Evolutionary conservation across 30 jellyfish, hydroid and myxozoan species (phyloP).

Genomic region (Haliclystus octoradiatus): DNA sequence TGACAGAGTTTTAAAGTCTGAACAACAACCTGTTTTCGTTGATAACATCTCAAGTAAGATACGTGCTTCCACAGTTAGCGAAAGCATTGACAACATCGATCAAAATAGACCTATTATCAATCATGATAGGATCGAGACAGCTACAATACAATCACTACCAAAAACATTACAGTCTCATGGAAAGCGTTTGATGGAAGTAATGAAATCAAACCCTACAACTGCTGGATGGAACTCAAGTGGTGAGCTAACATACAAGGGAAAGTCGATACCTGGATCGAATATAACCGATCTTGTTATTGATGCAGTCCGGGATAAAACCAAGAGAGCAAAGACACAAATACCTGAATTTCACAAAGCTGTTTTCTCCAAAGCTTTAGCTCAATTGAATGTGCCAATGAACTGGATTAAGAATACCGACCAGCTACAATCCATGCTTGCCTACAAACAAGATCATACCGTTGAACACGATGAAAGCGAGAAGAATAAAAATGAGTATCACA

Average conservation of each 20-base stretch:
- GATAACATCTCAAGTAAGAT: no score
- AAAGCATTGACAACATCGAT: no score
- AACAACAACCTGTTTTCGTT: no score
- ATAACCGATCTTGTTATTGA: background rate
- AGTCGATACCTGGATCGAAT: background rate
- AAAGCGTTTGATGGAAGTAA: background rate
- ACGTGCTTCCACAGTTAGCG: no score
- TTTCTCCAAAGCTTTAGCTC: background rate
- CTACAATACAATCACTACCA: background rate
- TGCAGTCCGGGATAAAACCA: background rate
- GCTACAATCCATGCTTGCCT: no score
- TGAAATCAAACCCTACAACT: background rate
- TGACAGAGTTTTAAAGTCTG: background rate
- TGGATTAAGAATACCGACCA: background rate
- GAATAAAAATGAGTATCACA: no score
- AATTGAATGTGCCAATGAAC: background rate
- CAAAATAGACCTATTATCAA: no score
- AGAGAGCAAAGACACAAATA: background rate
- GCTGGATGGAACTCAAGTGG: background rate
- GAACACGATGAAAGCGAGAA: background rate
- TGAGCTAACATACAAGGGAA: background rate
- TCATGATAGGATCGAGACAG: no score
- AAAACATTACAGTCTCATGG: background rate
- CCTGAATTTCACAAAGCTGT: background rate
- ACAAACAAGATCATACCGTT: no score